A percentile compares a stretch with the other conserved stretches of the same genome.
Evolutionary conservation across 2,797 vertebrate genomes (phyloP).

Genomic region (Amblyraja radiata): DNA sequence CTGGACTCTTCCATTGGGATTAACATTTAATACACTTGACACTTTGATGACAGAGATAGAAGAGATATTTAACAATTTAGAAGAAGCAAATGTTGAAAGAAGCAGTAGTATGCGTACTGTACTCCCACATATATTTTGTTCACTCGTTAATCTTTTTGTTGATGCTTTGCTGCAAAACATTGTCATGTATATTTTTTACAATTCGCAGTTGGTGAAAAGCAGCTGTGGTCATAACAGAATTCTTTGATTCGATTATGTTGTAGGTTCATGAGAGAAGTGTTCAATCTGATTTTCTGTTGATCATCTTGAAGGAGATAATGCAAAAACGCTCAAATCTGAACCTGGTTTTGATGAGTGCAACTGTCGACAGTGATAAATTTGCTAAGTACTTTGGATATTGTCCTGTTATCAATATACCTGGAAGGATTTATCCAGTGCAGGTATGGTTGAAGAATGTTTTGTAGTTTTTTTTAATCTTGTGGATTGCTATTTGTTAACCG

Average conservation of each 20-base stretch:
- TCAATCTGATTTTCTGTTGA: conserved; percentile 89
- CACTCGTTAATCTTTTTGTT: not conserved
- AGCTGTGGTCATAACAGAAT: not conserved
- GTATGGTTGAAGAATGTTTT: conserved; percentile 51
- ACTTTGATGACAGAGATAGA: not conserved
- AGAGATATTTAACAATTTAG: not conserved
- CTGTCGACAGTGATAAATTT: conserved; percentile 89
- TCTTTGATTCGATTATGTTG: conserved; percentile 33
- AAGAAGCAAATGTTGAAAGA: not conserved
- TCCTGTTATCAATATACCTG: conserved; percentile 82
- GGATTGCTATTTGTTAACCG: not conserved
- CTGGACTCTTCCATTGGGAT: not conserved
- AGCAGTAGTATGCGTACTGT: no score
- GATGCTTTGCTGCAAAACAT: not conserved
- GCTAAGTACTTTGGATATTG: conserved; percentile 89
- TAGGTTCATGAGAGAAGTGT: conserved; percentile 96
- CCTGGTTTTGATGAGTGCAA: conserved; percentile 93
- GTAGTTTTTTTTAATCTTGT: not conserved
- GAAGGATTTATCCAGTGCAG: conserved; percentile 88
- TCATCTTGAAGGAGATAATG: conserved; percentile 83
- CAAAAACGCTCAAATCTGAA: conserved; percentile 81
- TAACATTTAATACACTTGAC: not conserved
- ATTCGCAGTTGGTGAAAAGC: not conserved
- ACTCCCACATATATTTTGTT: not conserved
- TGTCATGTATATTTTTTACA: not conserved